These are phyloP conservation scores for Papilio elwesi DNA, from an alignment of 2,888 invertebrate genomes.

Conservation along the genomic window DNA sequence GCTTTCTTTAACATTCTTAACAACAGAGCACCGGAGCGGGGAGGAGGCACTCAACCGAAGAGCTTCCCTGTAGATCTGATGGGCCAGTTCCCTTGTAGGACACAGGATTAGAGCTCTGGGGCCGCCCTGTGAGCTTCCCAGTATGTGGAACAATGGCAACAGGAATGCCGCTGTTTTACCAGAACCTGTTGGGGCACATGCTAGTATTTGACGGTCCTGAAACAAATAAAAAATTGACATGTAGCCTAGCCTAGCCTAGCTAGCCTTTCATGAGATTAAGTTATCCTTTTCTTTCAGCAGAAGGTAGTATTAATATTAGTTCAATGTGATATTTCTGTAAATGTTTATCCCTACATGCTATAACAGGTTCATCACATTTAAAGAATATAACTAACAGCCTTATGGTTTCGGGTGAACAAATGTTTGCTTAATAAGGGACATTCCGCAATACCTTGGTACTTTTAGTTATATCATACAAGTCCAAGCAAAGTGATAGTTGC, in stretches of 20 bases:
- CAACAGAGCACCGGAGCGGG: slow-evolving; percentile 89
- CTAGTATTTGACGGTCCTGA: slow-evolving; percentile 92
- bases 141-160: slow-evolving; percentile 91
- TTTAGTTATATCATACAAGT: too few species aligned
- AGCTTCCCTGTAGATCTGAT: slow-evolving; percentile 94
- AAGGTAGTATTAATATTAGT: too few species aligned
- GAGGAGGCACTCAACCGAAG: slow-evolving; percentile 89
- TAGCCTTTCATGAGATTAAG: too few species aligned
- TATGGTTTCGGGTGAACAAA: too few species aligned
- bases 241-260: background rate
- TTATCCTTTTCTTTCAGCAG: background rate
- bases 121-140: slow-evolving; percentile 89
- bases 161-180: slow-evolving; percentile 98
- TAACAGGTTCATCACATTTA: too few species aligned
- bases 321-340: too few species aligned
- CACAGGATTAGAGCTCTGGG: slow-evolving; percentile 94
- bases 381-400: too few species aligned
- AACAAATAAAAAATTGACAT: background rate
- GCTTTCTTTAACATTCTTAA: slow-evolving; percentile 91
- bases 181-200: slow-evolving; percentile 98
- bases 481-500: too few species aligned
- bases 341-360: too few species aligned
- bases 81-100: slow-evolving; percentile 96
- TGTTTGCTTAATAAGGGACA: too few species aligned
- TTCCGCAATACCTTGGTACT: too few species aligned